Conservation (phyloP, 1,140 invertebrate genomes). For the Eulimnadia texana region DNA sequence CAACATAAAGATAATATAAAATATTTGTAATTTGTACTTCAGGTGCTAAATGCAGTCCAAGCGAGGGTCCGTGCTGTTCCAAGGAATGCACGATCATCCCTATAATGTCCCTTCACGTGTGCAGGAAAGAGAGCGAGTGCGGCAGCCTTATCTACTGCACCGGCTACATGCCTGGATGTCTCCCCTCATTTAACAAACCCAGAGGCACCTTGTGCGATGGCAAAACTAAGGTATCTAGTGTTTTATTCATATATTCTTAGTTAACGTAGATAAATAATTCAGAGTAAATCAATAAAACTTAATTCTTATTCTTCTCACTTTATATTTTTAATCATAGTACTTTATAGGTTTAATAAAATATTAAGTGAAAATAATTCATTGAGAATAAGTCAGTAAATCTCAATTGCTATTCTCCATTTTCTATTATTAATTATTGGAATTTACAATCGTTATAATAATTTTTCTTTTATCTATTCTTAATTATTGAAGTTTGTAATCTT, state of each 20-base stretch:
- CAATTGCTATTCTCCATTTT: no score
- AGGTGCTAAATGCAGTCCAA: slow-evolving; percentile 48
- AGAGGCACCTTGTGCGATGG: slow-evolving; percentile 77
- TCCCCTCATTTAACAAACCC: slow-evolving; percentile 51
- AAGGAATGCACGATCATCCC: slow-evolving; percentile 66
- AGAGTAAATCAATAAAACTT: background rate
- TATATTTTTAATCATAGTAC: no score
- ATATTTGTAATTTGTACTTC: background rate
- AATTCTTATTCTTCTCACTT: background rate
- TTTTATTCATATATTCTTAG: background rate
- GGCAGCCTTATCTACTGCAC: slow-evolving; percentile 69
- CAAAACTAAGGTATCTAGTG: slow-evolving; percentile 42
- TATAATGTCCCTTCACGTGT: slow-evolving; percentile 30
- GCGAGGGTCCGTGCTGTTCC: slow-evolving; percentile 89
- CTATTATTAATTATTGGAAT: no score
- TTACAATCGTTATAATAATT: no score
- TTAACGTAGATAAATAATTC: background rate
- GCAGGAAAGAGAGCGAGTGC: slow-evolving; percentile 76
- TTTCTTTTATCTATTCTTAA: no score
- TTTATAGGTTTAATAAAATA: no score
- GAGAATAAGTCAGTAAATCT: no score
- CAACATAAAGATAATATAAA: no score
- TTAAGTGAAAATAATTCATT: no score
- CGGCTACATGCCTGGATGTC: slow-evolving; percentile 73
- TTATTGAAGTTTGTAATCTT: no score